A percentile compares a stretch with the other conserved stretches of the same genome.
Evolutionary conservation across 1,140 invertebrate species (phyloP).

Genomic region (Pseudomyrmex pallidus): DNA sequence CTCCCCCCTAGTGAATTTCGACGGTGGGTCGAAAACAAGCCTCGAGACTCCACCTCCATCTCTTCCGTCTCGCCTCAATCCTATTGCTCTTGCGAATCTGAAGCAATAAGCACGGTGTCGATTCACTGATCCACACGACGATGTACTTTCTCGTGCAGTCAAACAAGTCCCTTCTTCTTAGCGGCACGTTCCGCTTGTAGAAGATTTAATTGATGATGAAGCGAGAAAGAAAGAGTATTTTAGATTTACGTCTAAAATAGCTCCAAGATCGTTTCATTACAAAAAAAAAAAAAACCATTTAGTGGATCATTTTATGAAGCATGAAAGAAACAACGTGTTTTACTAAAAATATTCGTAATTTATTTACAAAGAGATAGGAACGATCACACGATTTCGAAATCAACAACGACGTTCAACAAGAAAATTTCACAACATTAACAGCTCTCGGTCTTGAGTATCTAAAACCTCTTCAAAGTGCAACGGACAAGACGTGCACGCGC

Average conservation of each 20-base stretch:
- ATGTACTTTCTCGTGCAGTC: constrained; percentile 34
- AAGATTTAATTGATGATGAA: constrained; percentile 53
- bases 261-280: background rate
- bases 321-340: background rate
- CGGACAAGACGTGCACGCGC: background rate
- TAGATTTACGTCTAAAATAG: background rate
- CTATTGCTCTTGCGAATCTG: constrained; percentile 45
- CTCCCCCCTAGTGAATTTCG: constrained; percentile 24
- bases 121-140: constrained; percentile 52
- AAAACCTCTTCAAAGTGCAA: background rate
- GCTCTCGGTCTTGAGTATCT: background rate
- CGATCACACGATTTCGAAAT: constrained; percentile 17
- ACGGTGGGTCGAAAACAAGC: constrained; percentile 61
- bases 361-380: constrained; percentile 68
- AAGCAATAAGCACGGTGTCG: constrained; percentile 28
- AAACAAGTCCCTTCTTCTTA: constrained; percentile 35
- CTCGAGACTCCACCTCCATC: constrained; percentile 45
- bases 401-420: constrained; percentile 20
- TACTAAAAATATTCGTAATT: constrained; percentile 64
- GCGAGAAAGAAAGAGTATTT: constrained; percentile 16
- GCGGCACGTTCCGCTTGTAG: constrained; percentile 45
- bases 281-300: background rate
- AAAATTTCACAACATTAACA: background rate
- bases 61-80: constrained; percentile 32
- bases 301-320: background rate